These are phyloP conservation scores for Trissoscelio sp. DNA, from an alignment of 2,888 invertebrate genomes.

Conservation along the genomic window DNA sequence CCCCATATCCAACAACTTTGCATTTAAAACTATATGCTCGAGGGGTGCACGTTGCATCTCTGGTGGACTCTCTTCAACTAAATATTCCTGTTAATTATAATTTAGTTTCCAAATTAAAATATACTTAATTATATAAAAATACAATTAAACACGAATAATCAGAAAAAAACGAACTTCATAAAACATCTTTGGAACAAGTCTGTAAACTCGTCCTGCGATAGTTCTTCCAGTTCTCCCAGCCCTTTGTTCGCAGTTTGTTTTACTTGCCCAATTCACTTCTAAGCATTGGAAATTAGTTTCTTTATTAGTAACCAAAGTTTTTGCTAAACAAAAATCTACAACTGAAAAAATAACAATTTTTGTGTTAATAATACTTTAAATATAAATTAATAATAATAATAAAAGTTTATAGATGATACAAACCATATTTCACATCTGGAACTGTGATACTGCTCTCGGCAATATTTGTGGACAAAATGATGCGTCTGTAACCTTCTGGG, in stretches of 20 bases:
- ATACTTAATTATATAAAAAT: not conserved
- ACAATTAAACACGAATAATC: too few species aligned
- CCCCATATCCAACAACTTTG: slow-evolving; percentile 94
- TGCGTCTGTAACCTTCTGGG: slow-evolving; percentile 88
- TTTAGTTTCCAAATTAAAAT: not conserved
- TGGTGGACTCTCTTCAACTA: slow-evolving; percentile 85
- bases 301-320: slow-evolving; percentile 90
- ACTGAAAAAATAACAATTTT: slow-evolving; percentile 85
- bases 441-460: slow-evolving; percentile 97
- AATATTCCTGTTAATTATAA: slow-evolving; percentile 21
- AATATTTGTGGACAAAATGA: slow-evolving; percentile 95
- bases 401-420: not conserved
- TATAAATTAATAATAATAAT: not conserved
- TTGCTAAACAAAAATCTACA: slow-evolving; percentile 97
- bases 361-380: not conserved
- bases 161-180: slow-evolving; percentile 84
- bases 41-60: slow-evolving; percentile 93
- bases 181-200: slow-evolving; percentile 88
- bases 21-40: slow-evolving; percentile 91
- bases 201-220: slow-evolving; percentile 92
- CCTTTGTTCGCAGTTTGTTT: slow-evolving; percentile 94
- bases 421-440: slow-evolving; percentile 92
- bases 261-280: slow-evolving; percentile 93
- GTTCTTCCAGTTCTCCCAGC: slow-evolving; percentile 96
- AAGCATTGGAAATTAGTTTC: slow-evolving; percentile 92